Evolutionary conservation across 92 coral and sea anemone genomes (phyloP).

Genomic region (Muricea muricata): DNA sequence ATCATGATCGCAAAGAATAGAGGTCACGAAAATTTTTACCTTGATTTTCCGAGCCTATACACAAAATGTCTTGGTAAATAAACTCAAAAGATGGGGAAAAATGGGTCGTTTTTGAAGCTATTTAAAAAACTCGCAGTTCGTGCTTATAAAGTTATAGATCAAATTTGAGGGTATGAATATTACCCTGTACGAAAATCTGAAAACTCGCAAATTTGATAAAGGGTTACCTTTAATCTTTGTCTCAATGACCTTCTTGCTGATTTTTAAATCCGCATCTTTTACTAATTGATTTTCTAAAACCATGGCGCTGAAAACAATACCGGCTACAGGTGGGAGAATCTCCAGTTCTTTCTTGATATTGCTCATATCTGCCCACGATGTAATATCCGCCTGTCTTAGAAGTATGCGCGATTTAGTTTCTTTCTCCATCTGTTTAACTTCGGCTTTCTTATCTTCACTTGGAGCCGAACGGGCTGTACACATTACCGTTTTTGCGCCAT

Average conservation of each 20-base stretch:
- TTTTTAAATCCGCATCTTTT: slow-evolving; percentile 44
- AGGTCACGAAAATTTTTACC: too few relatives aligned
- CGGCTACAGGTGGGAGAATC: slow-evolving; percentile 64
- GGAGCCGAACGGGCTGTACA: slow-evolving; percentile 68
- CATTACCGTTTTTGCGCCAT: slow-evolving; percentile 69
- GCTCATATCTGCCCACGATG: slow-evolving; percentile 69
- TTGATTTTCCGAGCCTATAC: too few relatives aligned
- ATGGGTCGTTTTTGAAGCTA: too few relatives aligned
- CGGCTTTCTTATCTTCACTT: slow-evolving; percentile 46
- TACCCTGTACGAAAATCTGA: too few relatives aligned
- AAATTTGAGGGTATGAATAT: too few relatives aligned
- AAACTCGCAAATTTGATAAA: too few relatives aligned
- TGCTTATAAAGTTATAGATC: too few relatives aligned
- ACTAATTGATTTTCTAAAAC: slow-evolving; percentile 69
- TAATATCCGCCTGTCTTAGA: slow-evolving; percentile 70
- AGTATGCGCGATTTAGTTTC: slow-evolving; percentile 54
- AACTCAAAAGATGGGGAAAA: too few relatives aligned
- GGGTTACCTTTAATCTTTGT: slow-evolving; percentile 81
- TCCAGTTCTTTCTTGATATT: slow-evolving; percentile 42
- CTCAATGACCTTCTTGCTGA: slow-evolving; percentile 59
- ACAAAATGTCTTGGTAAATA: too few relatives aligned
- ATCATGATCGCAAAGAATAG: too few relatives aligned
- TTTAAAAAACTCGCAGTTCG: too few relatives aligned
- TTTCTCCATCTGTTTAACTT: slow-evolving; percentile 51
- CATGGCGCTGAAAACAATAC: slow-evolving; percentile 73